Conservation (phyloP, 2,113 vertebrate species). For the Amazona vittata region DNA sequence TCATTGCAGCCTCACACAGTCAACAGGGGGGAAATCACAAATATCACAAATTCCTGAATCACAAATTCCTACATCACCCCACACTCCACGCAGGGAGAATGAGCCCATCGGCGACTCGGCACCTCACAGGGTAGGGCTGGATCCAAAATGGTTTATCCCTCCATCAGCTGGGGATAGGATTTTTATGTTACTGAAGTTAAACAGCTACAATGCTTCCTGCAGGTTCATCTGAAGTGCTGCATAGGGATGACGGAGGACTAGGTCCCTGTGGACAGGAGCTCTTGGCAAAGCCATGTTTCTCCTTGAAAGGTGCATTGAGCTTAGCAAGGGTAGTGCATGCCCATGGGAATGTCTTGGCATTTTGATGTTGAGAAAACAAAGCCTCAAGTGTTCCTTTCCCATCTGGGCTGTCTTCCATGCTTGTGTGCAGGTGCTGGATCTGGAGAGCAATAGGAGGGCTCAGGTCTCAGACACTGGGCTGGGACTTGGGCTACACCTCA, state of each 20-base stretch:
- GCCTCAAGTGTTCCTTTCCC: background rate
- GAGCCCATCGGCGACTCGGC: accelerated
- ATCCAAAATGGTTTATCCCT: background rate
- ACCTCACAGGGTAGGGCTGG: background rate
- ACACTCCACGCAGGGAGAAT: accelerated
- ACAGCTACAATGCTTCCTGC: background rate
- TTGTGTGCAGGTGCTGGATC: background rate
- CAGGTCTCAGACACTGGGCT: background rate
- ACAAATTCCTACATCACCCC: background rate
- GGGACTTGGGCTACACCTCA: background rate
- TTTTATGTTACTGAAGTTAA: background rate
- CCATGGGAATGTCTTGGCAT: background rate
- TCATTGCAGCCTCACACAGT: constrained; percentile 5
- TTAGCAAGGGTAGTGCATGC: background rate
- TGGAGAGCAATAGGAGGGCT: background rate
- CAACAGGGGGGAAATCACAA: constrained; percentile 6
- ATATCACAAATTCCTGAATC: constrained; percentile 49
- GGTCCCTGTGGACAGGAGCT: background rate
- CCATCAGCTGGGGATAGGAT: background rate
- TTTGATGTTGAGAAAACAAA: background rate
- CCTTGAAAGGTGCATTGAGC: background rate
- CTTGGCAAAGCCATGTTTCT: background rate
- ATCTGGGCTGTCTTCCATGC: background rate
- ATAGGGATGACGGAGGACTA: accelerated
- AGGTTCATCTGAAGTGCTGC: background rate